Conservation (phyloP, 2,113 vertebrate species). For the Xenus cinereus region DNA sequence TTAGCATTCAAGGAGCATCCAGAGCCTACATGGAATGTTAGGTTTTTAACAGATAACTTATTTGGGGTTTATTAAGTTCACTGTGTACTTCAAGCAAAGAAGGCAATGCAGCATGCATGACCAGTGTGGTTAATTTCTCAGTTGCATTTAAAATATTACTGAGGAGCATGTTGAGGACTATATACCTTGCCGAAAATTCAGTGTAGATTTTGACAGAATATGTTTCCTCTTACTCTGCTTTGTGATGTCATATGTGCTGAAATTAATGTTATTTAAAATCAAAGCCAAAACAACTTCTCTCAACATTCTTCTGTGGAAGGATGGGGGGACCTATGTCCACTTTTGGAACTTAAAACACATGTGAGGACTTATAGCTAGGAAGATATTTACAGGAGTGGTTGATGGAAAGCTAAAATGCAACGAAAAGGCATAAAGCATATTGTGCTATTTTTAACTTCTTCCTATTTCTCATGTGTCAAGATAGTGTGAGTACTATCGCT, state of each 20-base stretch:
- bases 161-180: not conserved
- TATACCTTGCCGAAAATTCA: not conserved
- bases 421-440: not conserved
- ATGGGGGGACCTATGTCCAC: fast-evolving
- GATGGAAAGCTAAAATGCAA: not conserved
- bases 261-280: not conserved
- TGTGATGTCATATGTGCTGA: not conserved
- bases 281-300: not conserved
- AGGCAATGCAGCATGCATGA: not conserved
- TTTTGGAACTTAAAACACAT: not conserved
- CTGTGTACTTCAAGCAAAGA: not conserved
- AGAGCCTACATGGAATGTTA: not conserved
- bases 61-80: not conserved
- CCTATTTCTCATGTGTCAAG: not conserved
- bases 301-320: not conserved
- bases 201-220: not conserved
- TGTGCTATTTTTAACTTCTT: not conserved
- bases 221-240: not conserved
- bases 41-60: not conserved
- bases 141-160: not conserved
- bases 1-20: not conserved
- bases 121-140: not conserved
- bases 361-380: not conserved
- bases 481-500: not conserved
- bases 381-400: not conserved